Conservation (phyloP, 2,113 vertebrate genomes). For the Odocoileus virginianus region DNA sequence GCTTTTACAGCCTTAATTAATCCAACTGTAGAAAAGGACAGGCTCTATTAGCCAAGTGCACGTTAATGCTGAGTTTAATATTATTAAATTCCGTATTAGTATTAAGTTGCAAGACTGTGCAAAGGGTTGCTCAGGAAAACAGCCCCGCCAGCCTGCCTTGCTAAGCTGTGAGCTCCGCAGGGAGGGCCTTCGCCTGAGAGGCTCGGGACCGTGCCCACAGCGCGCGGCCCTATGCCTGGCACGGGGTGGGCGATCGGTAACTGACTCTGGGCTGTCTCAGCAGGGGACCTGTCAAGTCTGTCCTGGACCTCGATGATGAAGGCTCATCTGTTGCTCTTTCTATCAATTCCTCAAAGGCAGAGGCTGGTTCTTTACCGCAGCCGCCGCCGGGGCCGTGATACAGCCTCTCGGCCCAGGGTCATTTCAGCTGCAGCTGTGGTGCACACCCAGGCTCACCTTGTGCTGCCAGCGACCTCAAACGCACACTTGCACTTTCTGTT, state of each 20-base stretch:
- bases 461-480: neutral
- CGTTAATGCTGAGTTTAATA: conserved; percentile 47
- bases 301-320: neutral
- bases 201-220: neutral
- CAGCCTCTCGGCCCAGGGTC: neutral
- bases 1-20: conserved; percentile 53
- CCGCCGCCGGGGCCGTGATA: neutral
- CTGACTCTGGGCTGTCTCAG: neutral
- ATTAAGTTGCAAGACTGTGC: conserved; percentile 50
- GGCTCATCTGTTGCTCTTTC: neutral
- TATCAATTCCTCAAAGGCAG: neutral
- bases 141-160: neutral
- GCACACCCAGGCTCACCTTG: neutral
- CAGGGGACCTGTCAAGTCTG: neutral
- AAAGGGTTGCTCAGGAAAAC: neutral
- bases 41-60: conserved; percentile 50
- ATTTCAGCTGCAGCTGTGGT: neutral
- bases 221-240: neutral
- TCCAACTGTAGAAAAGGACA: conserved; percentile 51
- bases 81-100: conserved; percentile 49
- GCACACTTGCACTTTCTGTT: neutral
- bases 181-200: neutral
- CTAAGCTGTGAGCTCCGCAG: neutral
- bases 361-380: neutral
- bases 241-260: neutral